These are phyloP conservation scores for Desmodus rotundus DNA, from an alignment of 2,113 vertebrate species.

Conservation along the genomic window DNA sequence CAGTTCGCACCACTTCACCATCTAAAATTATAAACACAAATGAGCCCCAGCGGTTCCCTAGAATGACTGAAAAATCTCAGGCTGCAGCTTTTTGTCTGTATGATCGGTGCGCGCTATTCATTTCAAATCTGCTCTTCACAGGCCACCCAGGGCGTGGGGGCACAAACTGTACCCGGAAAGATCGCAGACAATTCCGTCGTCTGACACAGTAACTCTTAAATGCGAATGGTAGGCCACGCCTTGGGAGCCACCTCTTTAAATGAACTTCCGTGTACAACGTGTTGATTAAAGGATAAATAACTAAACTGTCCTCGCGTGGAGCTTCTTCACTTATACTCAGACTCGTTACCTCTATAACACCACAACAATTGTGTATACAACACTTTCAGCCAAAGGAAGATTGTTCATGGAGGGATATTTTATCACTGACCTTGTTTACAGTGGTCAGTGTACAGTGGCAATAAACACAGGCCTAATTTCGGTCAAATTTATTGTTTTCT, in stretches of 20 bases:
- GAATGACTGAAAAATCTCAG: not conserved
- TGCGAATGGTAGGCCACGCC: rapidly evolving
- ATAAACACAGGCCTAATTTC: not conserved
- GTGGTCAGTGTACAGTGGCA: too few species aligned
- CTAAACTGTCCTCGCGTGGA: not conserved
- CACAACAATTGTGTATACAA: not conserved
- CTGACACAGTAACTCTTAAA: not conserved
- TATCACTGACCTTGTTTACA: not conserved
- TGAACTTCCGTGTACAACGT: not conserved
- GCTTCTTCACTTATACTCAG: not conserved
- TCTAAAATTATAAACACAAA: constrained; percentile 7
- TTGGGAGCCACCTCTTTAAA: not conserved
- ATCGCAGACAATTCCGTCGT: not conserved
- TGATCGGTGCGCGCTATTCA: not conserved
- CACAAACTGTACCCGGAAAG: not conserved
- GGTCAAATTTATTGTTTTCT: not conserved
- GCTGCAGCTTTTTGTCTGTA: not conserved
- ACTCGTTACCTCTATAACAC: too few species aligned
- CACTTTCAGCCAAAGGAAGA: not conserved
- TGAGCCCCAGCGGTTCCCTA: not conserved
- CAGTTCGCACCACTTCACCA: not conserved
- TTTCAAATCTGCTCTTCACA: not conserved
- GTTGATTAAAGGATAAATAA: not conserved
- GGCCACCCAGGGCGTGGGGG: not conserved
- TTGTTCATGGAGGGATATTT: not conserved